Percentiles rank a stretch among this genome's conserved stretches.
Conservation (phyloP, 2,888 invertebrate genomes). For the Leptinotarsa haldemani region DNA sequence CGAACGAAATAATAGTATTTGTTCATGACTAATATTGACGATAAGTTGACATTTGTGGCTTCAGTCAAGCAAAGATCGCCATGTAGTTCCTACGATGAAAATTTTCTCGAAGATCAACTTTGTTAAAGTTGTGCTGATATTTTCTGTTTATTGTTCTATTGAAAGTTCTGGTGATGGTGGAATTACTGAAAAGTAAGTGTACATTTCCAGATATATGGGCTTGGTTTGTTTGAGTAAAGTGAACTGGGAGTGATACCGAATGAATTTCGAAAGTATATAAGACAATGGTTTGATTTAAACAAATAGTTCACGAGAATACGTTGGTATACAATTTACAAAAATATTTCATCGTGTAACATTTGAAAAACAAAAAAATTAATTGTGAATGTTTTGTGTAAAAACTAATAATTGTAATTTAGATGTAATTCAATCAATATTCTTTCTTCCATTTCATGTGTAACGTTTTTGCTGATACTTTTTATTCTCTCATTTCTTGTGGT, state of each 20-base stretch:
- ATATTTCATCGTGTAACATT: too few relatives aligned
- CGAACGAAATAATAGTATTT: conserved; percentile 36
- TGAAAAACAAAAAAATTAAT: too few relatives aligned
- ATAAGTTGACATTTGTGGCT: conserved; percentile 38
- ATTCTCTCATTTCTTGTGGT: too few relatives aligned
- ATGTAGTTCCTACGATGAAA: conserved; percentile 52
- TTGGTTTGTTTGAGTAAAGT: conserved; percentile 2
- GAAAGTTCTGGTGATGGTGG: conserved; percentile 44
- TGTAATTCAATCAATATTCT: too few relatives aligned
- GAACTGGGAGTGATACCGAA: conserved; percentile 1
- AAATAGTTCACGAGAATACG: too few relatives aligned
- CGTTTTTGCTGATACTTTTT: too few relatives aligned
- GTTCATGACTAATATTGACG: conserved; percentile 41
- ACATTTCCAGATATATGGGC: conserved; percentile 5
- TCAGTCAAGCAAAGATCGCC: conserved; percentile 45
- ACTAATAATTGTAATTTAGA: too few relatives aligned
- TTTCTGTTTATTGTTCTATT: conserved; percentile 47
- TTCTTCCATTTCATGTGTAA: too few relatives aligned
- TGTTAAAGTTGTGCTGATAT: conserved; percentile 41
- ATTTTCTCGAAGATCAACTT: conserved; percentile 45
- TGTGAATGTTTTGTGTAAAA: too few relatives aligned
- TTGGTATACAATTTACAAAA: too few relatives aligned
- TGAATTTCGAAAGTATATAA: not conserved
- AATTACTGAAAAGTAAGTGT: conserved; percentile 47
- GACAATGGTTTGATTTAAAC: not conserved